Evolutionary conservation across 2,888 invertebrate species (phyloP).

Genomic region (Eupelmus urozonus): DNA sequence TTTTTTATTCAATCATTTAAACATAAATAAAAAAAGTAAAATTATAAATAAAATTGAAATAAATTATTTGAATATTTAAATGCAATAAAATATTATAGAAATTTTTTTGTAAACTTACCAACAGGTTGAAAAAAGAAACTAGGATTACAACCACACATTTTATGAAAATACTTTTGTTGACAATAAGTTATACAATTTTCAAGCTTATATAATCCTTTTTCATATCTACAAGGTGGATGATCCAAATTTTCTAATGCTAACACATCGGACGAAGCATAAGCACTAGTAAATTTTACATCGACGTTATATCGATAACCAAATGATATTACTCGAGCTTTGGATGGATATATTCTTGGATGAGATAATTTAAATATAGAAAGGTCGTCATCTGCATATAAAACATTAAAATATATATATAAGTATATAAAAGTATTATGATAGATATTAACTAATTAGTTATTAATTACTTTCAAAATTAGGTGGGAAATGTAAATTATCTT

Average conservation of each 20-base stretch:
- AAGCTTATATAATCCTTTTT: slow-evolving; percentile 60
- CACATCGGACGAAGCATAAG: slow-evolving; percentile 61
- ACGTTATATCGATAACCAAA: slow-evolving; percentile 64
- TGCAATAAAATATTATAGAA: background rate
- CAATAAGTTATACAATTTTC: slow-evolving; percentile 68
- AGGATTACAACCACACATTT: slow-evolving; percentile 68
- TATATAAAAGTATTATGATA: background rate
- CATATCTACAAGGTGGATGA: slow-evolving; percentile 63
- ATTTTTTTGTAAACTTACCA: slow-evolving; percentile 24
- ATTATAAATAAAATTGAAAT: background rate
- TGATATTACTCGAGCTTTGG: slow-evolving; percentile 61
- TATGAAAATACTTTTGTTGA: slow-evolving; percentile 62
- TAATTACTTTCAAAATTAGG: background rate
- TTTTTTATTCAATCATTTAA: background rate
- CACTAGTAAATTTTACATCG: slow-evolving; percentile 65
- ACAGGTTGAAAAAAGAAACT: slow-evolving; percentile 61
- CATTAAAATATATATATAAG: background rate
- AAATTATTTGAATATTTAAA: too few relatives aligned
- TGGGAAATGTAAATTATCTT: slow-evolving; percentile 9
- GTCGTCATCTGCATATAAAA: slow-evolving; percentile 19
- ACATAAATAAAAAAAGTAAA: background rate
- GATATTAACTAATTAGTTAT: background rate
- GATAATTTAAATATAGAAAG: slow-evolving; percentile 62
- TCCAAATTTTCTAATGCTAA: slow-evolving; percentile 57
- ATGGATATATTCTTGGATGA: slow-evolving; percentile 63